phyloP scores from a whole-genome alignment of 2,888 invertebrate genomes.

The Cephus runcator region DNA sequence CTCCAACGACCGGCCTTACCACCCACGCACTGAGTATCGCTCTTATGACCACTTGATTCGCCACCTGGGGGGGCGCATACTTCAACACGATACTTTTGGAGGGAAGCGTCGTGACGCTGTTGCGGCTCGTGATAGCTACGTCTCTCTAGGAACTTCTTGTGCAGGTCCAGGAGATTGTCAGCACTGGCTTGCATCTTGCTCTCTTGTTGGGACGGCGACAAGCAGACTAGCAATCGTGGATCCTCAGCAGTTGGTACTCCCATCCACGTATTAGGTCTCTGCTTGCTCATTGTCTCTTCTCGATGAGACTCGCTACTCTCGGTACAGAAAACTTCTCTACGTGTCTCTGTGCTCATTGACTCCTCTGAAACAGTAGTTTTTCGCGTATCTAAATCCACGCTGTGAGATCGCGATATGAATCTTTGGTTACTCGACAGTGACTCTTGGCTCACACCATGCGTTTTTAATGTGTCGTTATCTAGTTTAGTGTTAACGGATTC shows the following conservation, averaged over 20 bases:
- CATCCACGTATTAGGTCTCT: slow-evolving; percentile 67
- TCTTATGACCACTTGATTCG: slow-evolving; percentile 9
- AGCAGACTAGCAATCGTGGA: slow-evolving; percentile 73
- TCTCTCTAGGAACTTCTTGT: slow-evolving; percentile 76
- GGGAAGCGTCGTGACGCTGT: slow-evolving; percentile 8
- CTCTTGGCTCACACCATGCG: slow-evolving; percentile 3
- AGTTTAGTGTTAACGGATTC: slow-evolving; percentile 26
- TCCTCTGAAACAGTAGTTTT: slow-evolving; percentile 32
- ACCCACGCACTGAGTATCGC: slow-evolving; percentile 10
- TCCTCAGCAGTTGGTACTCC: slow-evolving; percentile 73
- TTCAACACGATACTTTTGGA: slow-evolving; percentile 38
- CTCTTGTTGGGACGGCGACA: slow-evolving; percentile 79
- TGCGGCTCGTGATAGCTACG: slow-evolving; percentile 69
- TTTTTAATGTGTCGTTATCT: not conserved
- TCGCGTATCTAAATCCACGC: not conserved
- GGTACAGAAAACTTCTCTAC: not conserved
- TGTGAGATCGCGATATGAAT: not conserved
- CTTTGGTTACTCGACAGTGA: not conserved
- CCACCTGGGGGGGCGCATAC: not conserved
- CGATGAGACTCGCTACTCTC: slow-evolving; percentile 26
- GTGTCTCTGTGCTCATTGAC: not conserved
- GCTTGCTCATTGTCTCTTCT: slow-evolving; percentile 65
- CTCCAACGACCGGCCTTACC: slow-evolving; percentile 17
- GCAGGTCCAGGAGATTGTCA: slow-evolving; percentile 75
- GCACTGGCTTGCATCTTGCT: slow-evolving; percentile 69